A percentile compares a stretch with the other conserved stretches of the same genome.
phyloP scores from a whole-genome alignment of 1,140 invertebrate species.

The Diuraphis noxia region DNA sequence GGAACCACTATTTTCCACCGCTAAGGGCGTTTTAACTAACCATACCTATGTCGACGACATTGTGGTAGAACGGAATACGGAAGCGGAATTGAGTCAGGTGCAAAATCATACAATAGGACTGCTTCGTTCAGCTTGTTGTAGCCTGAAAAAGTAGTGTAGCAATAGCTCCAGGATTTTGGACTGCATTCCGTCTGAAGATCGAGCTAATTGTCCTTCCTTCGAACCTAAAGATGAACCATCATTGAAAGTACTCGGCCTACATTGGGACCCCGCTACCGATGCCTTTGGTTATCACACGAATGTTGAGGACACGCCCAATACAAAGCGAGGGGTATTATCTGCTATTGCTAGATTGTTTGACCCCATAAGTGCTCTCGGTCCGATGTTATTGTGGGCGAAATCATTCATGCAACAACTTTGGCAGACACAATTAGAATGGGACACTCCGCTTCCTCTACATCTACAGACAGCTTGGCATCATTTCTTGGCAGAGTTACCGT shows the following conservation, averaged over 20 bases:
- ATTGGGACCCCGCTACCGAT: slow-evolving; percentile 36
- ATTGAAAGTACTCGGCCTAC: slow-evolving; percentile 42
- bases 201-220: neutral
- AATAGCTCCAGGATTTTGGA: neutral
- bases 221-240: neutral
- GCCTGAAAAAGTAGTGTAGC: neutral
- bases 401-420: slow-evolving; percentile 52
- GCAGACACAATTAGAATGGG: too few species aligned
- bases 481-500: too few species aligned
- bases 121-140: slow-evolving; percentile 7
- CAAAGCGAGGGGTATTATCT: slow-evolving; percentile 56
- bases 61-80: neutral
- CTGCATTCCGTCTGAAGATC: slow-evolving; percentile 37
- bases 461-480: too few species aligned
- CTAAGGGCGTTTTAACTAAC: slow-evolving; percentile 56
- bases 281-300: neutral
- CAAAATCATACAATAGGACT: neutral
- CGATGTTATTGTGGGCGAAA: slow-evolving; percentile 56
- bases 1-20: slow-evolving; percentile 56
- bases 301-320: neutral
- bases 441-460: too few species aligned
- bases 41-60: slow-evolving; percentile 63
- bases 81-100: neutral
- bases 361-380: slow-evolving; percentile 57
- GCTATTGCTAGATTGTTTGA: slow-evolving; percentile 53